Conservation (phyloP, 1,140 invertebrate species). For the Aradophagus sp. region DNA sequence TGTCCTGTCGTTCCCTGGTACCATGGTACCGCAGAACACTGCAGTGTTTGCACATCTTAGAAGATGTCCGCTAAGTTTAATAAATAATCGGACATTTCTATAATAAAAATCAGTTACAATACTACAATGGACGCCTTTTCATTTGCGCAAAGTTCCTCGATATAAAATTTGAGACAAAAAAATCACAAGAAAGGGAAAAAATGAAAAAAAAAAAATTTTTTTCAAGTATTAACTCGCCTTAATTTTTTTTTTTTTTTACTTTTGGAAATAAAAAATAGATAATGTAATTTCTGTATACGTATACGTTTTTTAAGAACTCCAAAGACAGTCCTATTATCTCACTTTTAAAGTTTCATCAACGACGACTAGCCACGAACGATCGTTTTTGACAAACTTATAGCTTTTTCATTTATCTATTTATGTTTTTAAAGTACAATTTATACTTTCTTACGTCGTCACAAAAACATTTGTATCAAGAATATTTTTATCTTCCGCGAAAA, state of each 20-base stretch:
- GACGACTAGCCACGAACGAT: conserved; percentile 58
- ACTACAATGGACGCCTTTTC: no score
- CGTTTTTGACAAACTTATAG: conserved; percentile 56
- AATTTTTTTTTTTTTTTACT: conserved; percentile 55
- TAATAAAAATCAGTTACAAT: no score
- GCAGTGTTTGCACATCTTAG: no score
- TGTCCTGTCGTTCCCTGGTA: no score
- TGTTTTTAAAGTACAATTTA: conserved; percentile 57
- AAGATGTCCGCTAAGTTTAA: no score
- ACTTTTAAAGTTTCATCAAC: conserved; percentile 62
- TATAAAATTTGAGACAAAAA: no score
- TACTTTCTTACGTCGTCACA: conserved; percentile 67
- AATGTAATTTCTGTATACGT: conserved; percentile 57
- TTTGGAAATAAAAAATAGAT: conserved; percentile 63
- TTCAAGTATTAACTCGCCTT: no score
- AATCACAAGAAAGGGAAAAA: no score
- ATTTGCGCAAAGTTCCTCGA: no score
- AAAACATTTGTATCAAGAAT: conserved; percentile 75
- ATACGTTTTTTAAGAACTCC: conserved; percentile 61
- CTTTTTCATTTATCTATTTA: conserved; percentile 43
- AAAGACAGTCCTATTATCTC: conserved; percentile 67
- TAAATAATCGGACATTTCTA: no score
- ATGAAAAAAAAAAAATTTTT: no score
- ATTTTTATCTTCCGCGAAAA: conserved; percentile 66
- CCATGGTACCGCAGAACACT: no score